These are phyloP conservation scores for Drosophila multiciliata DNA, from an alignment of 2,888 invertebrate species.

Conservation along the genomic window DNA sequence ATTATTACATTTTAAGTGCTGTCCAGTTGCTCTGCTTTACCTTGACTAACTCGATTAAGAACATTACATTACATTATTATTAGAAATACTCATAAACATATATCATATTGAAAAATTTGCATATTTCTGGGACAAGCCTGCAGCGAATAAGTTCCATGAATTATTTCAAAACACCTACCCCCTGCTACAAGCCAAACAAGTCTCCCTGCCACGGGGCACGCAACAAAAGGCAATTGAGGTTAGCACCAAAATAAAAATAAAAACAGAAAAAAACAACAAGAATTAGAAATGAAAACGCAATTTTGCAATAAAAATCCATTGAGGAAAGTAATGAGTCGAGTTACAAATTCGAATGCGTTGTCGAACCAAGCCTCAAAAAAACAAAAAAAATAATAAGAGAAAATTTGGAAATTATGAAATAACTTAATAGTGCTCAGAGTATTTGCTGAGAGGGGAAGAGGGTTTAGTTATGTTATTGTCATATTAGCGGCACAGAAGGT, in stretches of 20 bases:
- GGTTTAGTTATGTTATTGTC: slow-evolving; percentile 32
- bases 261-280: slow-evolving; percentile 12
- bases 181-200: background rate
- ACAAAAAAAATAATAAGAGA: slow-evolving; percentile 12
- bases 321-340: slow-evolving; percentile 42
- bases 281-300: slow-evolving; percentile 70
- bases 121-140: slow-evolving; percentile 43
- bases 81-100: slow-evolving; percentile 34
- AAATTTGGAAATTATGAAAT: slow-evolving; percentile 55
- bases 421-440: slow-evolving; percentile 58
- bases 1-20: background rate
- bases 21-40: background rate
- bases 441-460: slow-evolving; percentile 12
- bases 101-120: slow-evolving; percentile 55
- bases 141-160: slow-evolving; percentile 22
- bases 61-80: slow-evolving; percentile 29
- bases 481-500: slow-evolving; percentile 65
- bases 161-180: slow-evolving; percentile 13
- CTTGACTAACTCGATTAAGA: slow-evolving; percentile 17
- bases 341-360: slow-evolving; percentile 14
- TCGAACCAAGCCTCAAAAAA: slow-evolving; percentile 40
- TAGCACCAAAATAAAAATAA: slow-evolving; percentile 13
- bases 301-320: slow-evolving; percentile 75
- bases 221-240: slow-evolving; percentile 40
- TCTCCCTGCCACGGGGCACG: slow-evolving; percentile 16